Evolutionary conservation across 2,113 vertebrate genomes (phyloP).

Genomic region (Grammomys surdaster): DNA sequence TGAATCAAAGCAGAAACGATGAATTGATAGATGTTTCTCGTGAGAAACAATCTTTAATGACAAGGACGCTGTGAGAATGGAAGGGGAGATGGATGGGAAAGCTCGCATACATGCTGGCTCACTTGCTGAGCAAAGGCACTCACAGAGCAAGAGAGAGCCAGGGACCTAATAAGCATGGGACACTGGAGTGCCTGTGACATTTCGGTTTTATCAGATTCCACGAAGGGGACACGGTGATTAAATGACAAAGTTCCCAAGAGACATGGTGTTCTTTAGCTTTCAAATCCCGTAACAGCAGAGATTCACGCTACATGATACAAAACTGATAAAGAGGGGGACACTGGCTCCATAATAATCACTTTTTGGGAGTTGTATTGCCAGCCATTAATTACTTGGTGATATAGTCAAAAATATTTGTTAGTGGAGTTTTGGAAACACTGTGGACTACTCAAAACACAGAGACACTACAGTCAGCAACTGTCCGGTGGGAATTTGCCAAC

Average conservation of each 20-base stretch:
- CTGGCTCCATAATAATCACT: no score
- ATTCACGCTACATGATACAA: not conserved
- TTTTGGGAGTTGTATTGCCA: not conserved
- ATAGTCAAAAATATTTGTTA: not conserved
- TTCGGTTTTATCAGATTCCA: not conserved
- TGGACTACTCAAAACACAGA: not conserved
- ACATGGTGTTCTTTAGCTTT: not conserved
- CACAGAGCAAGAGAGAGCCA: not conserved
- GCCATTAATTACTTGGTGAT: not conserved
- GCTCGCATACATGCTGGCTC: not conserved
- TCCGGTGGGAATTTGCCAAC: not conserved
- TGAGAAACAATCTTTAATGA: not conserved
- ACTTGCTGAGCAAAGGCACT: not conserved
- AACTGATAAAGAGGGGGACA: not conserved
- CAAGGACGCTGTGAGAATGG: not conserved
- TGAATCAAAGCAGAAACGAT: not conserved
- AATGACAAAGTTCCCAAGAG: not conserved
- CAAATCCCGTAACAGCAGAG: no score
- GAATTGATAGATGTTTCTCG: not conserved
- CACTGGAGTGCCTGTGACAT: not conserved
- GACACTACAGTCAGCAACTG: not conserved
- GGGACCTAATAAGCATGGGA: not conserved
- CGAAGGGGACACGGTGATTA: not conserved
- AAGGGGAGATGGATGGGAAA: not conserved
- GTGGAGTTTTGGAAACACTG: not conserved